Evolutionary conservation across 53 echinoderm and acorn worm genomes (phyloP).

Genomic region (Actinopyga echinites): DNA sequence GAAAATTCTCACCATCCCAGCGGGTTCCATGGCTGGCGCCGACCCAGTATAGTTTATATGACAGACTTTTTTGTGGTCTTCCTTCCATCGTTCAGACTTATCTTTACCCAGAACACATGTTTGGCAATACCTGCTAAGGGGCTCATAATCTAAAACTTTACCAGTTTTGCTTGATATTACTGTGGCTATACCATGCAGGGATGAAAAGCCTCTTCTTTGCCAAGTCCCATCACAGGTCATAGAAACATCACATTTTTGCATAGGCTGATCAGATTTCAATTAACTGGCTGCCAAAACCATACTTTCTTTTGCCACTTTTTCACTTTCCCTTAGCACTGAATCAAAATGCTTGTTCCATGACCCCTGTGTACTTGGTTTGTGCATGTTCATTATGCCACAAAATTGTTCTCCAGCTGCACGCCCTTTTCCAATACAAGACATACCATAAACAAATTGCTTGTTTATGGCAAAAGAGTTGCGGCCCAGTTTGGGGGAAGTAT

Average conservation of each 20-base stretch:
- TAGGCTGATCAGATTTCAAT: not conserved
- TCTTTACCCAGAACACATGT: not conserved
- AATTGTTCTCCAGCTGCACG: conserved; percentile 16
- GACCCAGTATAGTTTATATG: conserved; percentile 21
- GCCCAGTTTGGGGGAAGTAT: not conserved
- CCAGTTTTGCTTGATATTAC: not conserved
- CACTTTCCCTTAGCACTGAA: not conserved
- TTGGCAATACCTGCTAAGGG: conserved; percentile 20
- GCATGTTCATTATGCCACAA: conserved; percentile 13
- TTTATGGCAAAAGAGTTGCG: not conserved
- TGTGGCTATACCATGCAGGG: conserved; percentile 2
- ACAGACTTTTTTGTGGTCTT: conserved; percentile 13
- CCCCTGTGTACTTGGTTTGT: not conserved
- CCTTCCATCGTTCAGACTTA: not conserved
- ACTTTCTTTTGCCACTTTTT: not conserved
- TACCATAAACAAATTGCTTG: not conserved
- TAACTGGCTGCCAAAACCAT: not conserved
- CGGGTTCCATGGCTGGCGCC: conserved; percentile 41
- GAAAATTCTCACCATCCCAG: conserved; percentile 14
- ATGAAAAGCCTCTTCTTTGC: not conserved
- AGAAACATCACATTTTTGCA: not conserved
- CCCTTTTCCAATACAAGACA: conserved; percentile 11
- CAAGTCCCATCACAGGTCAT: not conserved
- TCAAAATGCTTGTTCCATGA: conserved; percentile 7
- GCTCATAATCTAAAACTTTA: conserved; percentile 3